Evolutionary conservation across 2,888 invertebrate species (phyloP), one percentile per base, ranked within the genome.

Genomic region (Megastigmus dorsalis): DNA sequence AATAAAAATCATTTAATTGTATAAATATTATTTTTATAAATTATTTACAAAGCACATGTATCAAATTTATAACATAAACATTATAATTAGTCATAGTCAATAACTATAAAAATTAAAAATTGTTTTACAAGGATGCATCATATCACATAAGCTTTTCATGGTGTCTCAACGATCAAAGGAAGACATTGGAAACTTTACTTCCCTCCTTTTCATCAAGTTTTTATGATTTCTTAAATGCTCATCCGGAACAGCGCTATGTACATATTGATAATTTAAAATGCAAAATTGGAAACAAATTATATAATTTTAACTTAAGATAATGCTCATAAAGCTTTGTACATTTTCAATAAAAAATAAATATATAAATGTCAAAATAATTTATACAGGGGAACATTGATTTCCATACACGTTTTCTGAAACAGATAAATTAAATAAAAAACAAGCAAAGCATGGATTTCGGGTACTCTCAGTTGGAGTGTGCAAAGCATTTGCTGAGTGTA

Each of bases 111-210:
- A 54, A 26, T 57, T 43, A 1, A n/a, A 63, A 48, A 13, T 30
- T 74, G n/a, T 60, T 68, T 45, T 90, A 91, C 80, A 86, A 96
- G 95, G 90, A 94, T 84, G 93, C 95, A 20, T 94, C 94, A 1
- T 95, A 94, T 88, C 97, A 97, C 84, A 91, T 95, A 82, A 97
- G 97, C 84, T 89, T 97, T 78, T 89, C 93, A 10, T 97, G 96
- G 95, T 91, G 92, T 75, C 89, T 92, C 66, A 95, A 95, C 0
- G 91, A 95, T 86, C 89, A 91, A 78, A 90, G 90, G 80, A 82
- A 88, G 23, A 84, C 89, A 75, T 82, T 94, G 10, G 88, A 85
- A 62, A 78, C 83, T 33, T 83, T 90, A 75, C 82, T 93, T 74
- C 88, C 90, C 0, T 80, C 88, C 38, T 84, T 94, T n/a, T 91